Base-by-base conservation (phyloP, 2,888 invertebrate genomes). In the Venustoraphidia nigricollis region DNA sequence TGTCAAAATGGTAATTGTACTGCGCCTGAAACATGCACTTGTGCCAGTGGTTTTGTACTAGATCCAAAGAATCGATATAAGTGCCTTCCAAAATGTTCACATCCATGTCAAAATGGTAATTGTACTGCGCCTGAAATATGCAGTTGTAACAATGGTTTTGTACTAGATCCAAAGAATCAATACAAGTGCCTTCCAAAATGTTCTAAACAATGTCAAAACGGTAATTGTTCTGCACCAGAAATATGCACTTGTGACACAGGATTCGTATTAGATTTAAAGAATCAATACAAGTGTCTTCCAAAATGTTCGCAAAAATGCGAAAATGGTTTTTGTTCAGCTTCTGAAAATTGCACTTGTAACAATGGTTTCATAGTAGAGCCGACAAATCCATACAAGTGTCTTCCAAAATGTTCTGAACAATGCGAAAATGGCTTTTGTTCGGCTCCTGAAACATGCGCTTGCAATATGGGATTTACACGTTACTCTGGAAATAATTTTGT, bases 301-400 rank as follows among this genome's bases (percentile, higher is more conserved):
- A 63, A 65, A 27, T 84, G 84, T 57, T 59, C 57, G 10, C 63
- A 64, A 5, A 65, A 65, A 48, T 79, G 78, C 45, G 70, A 70
- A 6, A 56, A 65, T 48, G 78, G 76, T 63, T 68, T 69, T 45
- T 76, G 76, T 53, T 67, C 68, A 40, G 67, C 69, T 1, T 72
- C 73, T 1, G 75, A 80, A 55, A 65, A 63, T 2, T 82, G 82
- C 57, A 60, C 68, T n/a, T 82, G 81, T 58, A 69, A 66, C 50
- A 52, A 34, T 9, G 51, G 52, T 10, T 54, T 50, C 35, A 11
- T 49, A 39, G 11, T 9, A 38, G 41, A 39, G 34, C 52, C 52
- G 17, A 58, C 4, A 4, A 17, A 17, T 17, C 17, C 3, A 17
- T 44, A 38, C 36, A 3, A 49, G 47, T 37, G 43, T 44, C 45